Evolutionary conservation across 2,113 vertebrate species (phyloP).

Genomic region (Thymallus thymallus): DNA sequence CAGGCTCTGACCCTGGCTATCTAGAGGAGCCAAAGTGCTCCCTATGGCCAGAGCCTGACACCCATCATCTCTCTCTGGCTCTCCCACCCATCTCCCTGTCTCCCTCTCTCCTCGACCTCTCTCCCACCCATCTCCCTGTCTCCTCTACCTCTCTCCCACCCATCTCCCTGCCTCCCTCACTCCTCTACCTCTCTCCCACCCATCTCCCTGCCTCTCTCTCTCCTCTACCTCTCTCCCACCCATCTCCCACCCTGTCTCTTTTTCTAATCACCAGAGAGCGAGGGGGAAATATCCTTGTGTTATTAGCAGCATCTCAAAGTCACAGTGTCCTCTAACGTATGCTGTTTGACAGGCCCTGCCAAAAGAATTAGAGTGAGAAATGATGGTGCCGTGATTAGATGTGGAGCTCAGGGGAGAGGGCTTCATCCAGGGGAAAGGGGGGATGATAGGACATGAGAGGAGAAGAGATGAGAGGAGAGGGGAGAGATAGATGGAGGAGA

Average conservation of each 20-base stretch:
- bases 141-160: too few species aligned
- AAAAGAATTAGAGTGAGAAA: constrained; percentile 65
- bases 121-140: too few species aligned
- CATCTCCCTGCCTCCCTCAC: too few species aligned
- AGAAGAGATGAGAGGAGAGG: neutral
- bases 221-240: neutral
- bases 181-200: too few species aligned
- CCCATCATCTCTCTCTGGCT: too few species aligned
- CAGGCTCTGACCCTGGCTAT: too few species aligned
- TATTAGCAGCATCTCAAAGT: constrained; percentile 75
- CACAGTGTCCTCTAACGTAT: constrained; percentile 66
- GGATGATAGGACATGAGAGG: constrained; percentile 4
- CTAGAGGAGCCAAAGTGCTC: too few species aligned
- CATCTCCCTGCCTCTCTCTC: neutral
- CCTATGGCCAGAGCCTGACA: too few species aligned
- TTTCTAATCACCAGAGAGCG: constrained; percentile 9
- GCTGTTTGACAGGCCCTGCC: constrained; percentile 70
- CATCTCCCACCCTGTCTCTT: neutral
- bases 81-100: too few species aligned
- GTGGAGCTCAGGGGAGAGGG: constrained; percentile 54
- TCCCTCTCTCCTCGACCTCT: too few species aligned
- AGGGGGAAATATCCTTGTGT: constrained; percentile 53
- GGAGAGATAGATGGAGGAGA: neutral
- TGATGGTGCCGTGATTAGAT: constrained; percentile 68
- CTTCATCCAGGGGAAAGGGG: constrained; percentile 8